Base-by-base conservation (phyloP, 2,113 vertebrate genomes). In the Onychostruthus taczanowskii region DNA sequence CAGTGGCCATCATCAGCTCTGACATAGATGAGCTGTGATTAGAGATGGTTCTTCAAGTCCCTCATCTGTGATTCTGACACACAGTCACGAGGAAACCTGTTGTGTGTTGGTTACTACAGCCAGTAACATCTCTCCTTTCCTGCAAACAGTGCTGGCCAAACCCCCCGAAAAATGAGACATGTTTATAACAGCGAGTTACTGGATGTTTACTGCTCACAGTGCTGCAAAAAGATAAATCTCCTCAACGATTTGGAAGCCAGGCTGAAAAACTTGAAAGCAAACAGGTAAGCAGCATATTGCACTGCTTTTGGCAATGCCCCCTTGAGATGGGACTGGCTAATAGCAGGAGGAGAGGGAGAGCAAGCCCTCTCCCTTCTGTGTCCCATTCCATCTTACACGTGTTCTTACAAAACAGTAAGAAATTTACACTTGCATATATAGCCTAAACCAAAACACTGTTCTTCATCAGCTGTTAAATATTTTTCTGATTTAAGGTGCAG, bases 221-320 rank as follows among this genome's bases (percentile, higher is more conserved):
- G 99, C 98, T 99, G 99, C 97, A 99, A 99, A 97, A 99, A 99
- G 96, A 99, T 99, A 98, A 99, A 99, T 95, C 98, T 99, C 61
- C 98, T 99, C 33, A 99, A 99, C 69, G 99, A 99, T 97, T 97
- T 99, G 97, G 99, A 99, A 96, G 99, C 98, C 85, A 98, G 99
- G 23, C 99, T 99, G 75, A 99, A 98, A 97, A 99, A 98, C 97
- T 98, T 99, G 70, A 99, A 99, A 97, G 97, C 98, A 92, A 99
- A 99, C 98, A 99, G 99, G 99, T 99, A 97, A 93, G 97, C 77
- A 91, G 90, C 92, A 43, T 30, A 84, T 56, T 81, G 86, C 92
- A 66, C 39, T 90, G 92, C 94, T 69, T 84, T 73, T 89, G 72
- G 46, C 52, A 87, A 27, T 62, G 62, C 31, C 35, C 6, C 19